These are phyloP conservation scores for Mionectes olivaceus DNA, from an alignment of 2,797 vertebrate genomes.

Conservation along the genomic window DNA sequence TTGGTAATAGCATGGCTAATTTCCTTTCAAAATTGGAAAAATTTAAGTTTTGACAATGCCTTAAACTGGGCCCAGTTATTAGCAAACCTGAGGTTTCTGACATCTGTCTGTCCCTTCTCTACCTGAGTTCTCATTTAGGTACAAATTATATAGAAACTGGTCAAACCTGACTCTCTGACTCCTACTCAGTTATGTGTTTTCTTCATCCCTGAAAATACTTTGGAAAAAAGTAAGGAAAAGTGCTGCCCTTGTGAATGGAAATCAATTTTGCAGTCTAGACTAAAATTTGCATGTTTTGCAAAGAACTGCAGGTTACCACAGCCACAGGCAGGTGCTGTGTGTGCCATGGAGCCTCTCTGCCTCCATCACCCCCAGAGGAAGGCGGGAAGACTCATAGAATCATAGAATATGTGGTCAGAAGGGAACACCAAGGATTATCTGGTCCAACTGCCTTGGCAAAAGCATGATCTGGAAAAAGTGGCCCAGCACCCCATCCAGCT, in stretches of 20 bases:
- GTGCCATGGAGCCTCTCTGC: background rate
- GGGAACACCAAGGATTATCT: background rate
- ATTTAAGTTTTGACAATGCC: background rate
- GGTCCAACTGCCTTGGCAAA: background rate
- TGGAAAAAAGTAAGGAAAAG: background rate
- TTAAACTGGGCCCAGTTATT: background rate
- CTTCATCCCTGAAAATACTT: background rate
- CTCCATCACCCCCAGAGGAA: background rate
- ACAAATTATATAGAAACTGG: background rate
- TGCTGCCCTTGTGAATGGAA: background rate
- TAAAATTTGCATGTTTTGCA: background rate
- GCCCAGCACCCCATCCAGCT: background rate
- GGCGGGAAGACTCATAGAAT: fast-evolving
- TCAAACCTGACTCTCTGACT: background rate
- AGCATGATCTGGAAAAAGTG: background rate
- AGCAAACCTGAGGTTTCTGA: background rate
- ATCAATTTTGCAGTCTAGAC: background rate
- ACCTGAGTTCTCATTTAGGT: fast-evolving
- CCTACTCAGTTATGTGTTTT: background rate
- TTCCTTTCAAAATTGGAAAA: background rate
- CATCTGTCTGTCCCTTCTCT: background rate
- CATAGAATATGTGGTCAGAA: background rate
- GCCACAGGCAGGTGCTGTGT: background rate
- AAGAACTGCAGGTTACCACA: fast-evolving
- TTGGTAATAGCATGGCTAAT: constrained; percentile 1